phyloP scores from a whole-genome alignment of 2,888 invertebrate genomes.

The Tineola bisselliella region DNA sequence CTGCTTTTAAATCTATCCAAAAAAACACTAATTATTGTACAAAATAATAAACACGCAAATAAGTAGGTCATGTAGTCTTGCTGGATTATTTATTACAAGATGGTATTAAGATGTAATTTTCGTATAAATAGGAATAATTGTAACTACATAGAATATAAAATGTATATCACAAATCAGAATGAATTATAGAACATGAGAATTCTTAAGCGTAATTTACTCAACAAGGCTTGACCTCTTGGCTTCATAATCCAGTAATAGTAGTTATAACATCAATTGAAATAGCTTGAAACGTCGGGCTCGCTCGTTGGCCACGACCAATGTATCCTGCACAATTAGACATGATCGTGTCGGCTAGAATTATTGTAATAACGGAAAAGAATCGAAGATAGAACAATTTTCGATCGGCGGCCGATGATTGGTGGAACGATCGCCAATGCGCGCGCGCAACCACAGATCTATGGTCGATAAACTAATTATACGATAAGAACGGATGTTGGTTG shows the following conservation, averaged over 20 bases:
- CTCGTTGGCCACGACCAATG: neutral
- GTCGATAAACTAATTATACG: constrained; percentile 3
- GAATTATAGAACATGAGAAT: constrained; percentile 11
- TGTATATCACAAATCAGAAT: constrained; percentile 8
- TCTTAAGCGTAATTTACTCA: constrained; percentile 29
- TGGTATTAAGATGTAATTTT: neutral
- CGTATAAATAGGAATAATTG: constrained; percentile 5
- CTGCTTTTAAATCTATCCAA: too few species aligned
- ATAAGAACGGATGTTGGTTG: constrained; percentile 5
- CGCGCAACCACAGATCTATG: neutral
- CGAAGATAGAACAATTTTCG: constrained; percentile 50
- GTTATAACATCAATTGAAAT: constrained; percentile 4
- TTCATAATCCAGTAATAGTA: neutral
- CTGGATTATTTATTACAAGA: too few species aligned
- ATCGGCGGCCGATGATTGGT: constrained; percentile 51
- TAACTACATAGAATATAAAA: neutral
- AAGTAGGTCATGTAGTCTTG: too few species aligned
- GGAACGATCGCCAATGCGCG: constrained; percentile 44
- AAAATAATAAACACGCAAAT: too few species aligned
- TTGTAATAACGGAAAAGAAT: constrained; percentile 67
- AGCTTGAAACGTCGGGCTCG: neutral
- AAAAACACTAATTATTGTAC: too few species aligned
- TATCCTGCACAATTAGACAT: constrained; percentile 54
- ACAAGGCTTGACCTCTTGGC: constrained; percentile 31
- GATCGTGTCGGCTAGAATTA: constrained; percentile 56